phyloP scores from a whole-genome alignment of 1,140 invertebrate genomes.

The Cecropterus lyciades region DNA sequence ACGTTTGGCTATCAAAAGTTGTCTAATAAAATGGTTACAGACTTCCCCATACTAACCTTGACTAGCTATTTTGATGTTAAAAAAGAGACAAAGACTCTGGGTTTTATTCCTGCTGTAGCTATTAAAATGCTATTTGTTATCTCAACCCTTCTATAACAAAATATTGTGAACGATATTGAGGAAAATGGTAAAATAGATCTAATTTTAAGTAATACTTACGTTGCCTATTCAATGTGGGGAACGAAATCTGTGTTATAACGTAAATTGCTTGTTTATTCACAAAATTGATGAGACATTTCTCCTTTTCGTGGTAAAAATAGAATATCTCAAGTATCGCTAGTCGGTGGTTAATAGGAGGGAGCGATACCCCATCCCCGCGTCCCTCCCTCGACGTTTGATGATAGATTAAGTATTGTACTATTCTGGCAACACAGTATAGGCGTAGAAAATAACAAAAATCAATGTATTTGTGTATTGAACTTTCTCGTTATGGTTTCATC shows the following conservation, averaged over 20 bases:
- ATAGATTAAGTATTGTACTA: slow-evolving; percentile 61
- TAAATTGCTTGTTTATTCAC: slow-evolving; percentile 25
- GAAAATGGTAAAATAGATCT: too few species aligned
- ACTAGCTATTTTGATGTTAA: too few species aligned
- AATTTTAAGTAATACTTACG: too few species aligned
- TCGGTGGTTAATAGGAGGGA: slow-evolving; percentile 49
- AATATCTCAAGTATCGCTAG: slow-evolving; percentile 41
- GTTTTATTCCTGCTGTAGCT: too few species aligned
- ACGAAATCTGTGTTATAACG: not conserved
- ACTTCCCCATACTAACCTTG: too few species aligned
- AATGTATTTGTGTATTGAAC: not conserved
- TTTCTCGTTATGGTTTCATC: not conserved
- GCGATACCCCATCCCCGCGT: slow-evolving; percentile 40
- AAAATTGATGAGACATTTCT: slow-evolving; percentile 33
- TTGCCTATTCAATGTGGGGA: not conserved
- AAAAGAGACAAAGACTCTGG: too few species aligned
- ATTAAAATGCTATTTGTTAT: too few species aligned
- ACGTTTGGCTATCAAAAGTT: too few species aligned
- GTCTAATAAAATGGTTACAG: too few species aligned
- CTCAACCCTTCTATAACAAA: too few species aligned
- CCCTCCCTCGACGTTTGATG: slow-evolving; percentile 53
- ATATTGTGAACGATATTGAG: too few species aligned
- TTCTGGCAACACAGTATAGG: slow-evolving; percentile 28
- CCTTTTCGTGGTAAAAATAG: slow-evolving; percentile 49
- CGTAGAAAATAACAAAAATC: slow-evolving; percentile 19